Conservation (phyloP, 2,888 invertebrate species). For the Chloroclystis v-ata region DNA sequence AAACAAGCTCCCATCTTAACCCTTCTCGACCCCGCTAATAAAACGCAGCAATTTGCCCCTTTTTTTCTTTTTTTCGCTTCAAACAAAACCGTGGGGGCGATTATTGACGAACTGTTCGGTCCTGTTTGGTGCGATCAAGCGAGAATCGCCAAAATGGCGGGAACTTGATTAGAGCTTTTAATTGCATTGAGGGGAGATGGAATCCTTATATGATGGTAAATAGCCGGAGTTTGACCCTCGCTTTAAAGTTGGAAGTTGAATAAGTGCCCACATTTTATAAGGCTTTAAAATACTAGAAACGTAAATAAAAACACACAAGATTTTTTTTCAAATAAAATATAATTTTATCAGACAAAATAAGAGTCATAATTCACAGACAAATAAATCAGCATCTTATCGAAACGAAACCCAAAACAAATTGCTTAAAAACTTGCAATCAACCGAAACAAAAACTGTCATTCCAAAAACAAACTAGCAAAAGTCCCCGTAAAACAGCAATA, state of each 20-base stretch:
- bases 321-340: too few relatives aligned
- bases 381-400: too few relatives aligned
- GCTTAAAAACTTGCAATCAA: too few relatives aligned
- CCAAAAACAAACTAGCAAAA: constrained; percentile 5
- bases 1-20: constrained; percentile 19
- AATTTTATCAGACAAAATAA: too few relatives aligned
- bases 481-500: constrained; percentile 18
- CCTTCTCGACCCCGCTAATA: constrained; percentile 45
- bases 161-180: constrained; percentile 43
- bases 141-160: constrained; percentile 48
- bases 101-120: constrained; percentile 42
- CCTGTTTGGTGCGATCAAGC: constrained; percentile 50
- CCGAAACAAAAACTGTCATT: constrained; percentile 10
- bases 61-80: constrained; percentile 48
- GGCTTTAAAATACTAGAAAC: too few relatives aligned
- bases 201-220: constrained; percentile 3
- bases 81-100: constrained; percentile 45
- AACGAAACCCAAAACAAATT: too few relatives aligned
- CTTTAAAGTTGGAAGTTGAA: neutral
- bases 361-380: too few relatives aligned
- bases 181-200: constrained; percentile 33
- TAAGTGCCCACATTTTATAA: too few relatives aligned
- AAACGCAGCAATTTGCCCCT: constrained; percentile 47
- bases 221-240: neutral
- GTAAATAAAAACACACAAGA: too few relatives aligned